A percentile compares a stretch with the other conserved stretches of the same genome.
These are phyloP conservation scores for Drosophila guanche DNA, from an alignment of 1,140 invertebrate genomes.

Conservation along the genomic window DNA sequence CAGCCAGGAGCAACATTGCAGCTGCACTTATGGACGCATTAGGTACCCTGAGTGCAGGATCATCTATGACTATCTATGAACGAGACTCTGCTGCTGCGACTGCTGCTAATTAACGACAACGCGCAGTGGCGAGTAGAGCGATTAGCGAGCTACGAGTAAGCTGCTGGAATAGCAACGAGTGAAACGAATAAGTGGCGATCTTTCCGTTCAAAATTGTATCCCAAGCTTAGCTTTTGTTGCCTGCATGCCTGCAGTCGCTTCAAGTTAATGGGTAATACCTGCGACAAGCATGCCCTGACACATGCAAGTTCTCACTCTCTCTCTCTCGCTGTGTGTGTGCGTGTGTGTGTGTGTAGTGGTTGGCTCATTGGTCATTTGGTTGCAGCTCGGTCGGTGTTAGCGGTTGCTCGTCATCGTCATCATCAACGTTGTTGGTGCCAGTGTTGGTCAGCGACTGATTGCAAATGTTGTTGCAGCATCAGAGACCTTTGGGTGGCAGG, in stretches of 20 bases:
- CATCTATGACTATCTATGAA: background rate
- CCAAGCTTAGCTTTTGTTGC: background rate
- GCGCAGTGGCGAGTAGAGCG: too few species aligned
- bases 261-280: background rate
- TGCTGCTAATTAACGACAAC: too few species aligned
- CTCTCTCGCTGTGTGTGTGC: background rate
- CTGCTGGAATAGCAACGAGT: too few species aligned
- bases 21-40: background rate
- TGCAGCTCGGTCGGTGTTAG: constrained; percentile 74
- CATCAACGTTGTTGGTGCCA: constrained; percentile 37
- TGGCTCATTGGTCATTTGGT: constrained; percentile 77
- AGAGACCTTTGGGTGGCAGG: too few species aligned
- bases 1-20: constrained; percentile 8
- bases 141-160: too few species aligned
- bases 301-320: constrained; percentile 14
- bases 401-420: constrained; percentile 64
- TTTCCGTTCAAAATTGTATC: too few species aligned
- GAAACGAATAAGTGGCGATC: too few species aligned
- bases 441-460: constrained; percentile 56
- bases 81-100: too few species aligned
- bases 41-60: constrained; percentile 12
- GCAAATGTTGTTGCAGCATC: constrained; percentile 55
- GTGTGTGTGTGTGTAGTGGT: constrained; percentile 55
- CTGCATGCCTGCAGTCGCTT: too few species aligned
- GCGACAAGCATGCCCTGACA: constrained; percentile 54